Conservation (phyloP, 2,113 vertebrate species). For the Rafetus swinhoei region DNA sequence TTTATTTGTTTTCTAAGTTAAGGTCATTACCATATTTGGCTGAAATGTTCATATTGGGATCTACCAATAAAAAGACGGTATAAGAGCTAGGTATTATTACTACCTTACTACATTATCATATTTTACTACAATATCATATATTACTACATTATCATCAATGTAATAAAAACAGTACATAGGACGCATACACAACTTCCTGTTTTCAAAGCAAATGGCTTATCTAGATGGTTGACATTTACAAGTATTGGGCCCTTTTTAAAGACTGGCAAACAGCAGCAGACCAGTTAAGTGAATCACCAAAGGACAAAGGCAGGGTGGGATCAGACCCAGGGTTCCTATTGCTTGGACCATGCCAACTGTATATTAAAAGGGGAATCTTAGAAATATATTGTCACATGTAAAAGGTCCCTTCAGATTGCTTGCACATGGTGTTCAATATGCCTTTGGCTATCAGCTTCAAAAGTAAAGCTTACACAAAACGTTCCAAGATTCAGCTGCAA, state of each 20-base stretch:
- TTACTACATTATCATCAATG: not conserved
- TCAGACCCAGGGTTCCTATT: fast-evolving
- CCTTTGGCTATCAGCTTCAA: fast-evolving
- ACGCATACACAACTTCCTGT: not conserved
- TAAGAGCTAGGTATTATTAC: fast-evolving
- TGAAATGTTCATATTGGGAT: not conserved
- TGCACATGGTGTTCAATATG: fast-evolving
- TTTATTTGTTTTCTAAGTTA: fast-evolving
- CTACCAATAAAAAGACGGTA: fast-evolving
- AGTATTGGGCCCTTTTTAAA: not conserved
- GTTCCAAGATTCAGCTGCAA: not conserved
- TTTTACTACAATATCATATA: too few species aligned
- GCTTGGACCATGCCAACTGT: fast-evolving
- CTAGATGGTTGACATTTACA: fast-evolving
- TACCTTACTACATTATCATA: too few species aligned
- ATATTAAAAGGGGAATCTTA: not conserved
- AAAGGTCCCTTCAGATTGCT: not conserved
- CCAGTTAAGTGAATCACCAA: fast-evolving
- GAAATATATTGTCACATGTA: not conserved
- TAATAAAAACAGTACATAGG: not conserved
- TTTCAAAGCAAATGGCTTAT: fast-evolving
- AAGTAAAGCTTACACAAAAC: not conserved
- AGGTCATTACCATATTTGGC: fast-evolving
- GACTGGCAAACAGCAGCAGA: not conserved
- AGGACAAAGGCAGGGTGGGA: fast-evolving